Base-by-base conservation (phyloP, 2,888 invertebrate species). In the Sarcophaga caerulescens region DNA sequence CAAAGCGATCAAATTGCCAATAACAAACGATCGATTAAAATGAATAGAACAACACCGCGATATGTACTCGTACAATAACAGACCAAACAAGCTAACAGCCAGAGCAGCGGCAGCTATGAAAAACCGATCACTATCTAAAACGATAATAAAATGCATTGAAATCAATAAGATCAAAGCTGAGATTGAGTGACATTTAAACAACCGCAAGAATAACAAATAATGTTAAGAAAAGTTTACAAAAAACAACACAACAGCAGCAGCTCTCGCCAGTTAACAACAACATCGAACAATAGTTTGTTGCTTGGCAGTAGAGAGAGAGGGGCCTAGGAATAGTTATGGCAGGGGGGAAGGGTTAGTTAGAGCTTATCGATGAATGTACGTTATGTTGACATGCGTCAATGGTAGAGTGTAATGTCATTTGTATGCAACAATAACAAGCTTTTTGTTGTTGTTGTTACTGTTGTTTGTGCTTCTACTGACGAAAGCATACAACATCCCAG, bases 341-440 rank as follows among this genome's bases (percentile, higher is more conserved):
- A 66, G 35, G 21, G 17, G 75, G 17, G 57, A 69, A 68, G 21
- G 23, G 35, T 19, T 35, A 70, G n/a, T 10, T n/a, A 35, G 44
- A 19, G 3, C 23, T n/a, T 17, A 4, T 23, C 47, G 44, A 52
- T 52, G 52, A 52, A 52, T 47, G 73, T 63, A 82, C 66, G 75
- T 76, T 78, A 70, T 91, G 66, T 74, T 86, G 86, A 86, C 86
- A 81, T 86, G 86, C 86, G 86, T 86, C 86, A 86, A 84, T 78
- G 86, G 65, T 70, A 84, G 81, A 86, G 86, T 86, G 84, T 91
- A 90, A 90, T 90, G 92, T 91, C 92, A 91, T 91, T 91, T 91
- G 92, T 91, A 92, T 91, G 92, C 91, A 91, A 91, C 90, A 90
- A 89, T 90, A 91, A 91, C 91, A 91, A 90, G 89, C 59, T 21